Conservation (phyloP, 2,797 vertebrate species). For the Anomalospiza imberbis region DNA sequence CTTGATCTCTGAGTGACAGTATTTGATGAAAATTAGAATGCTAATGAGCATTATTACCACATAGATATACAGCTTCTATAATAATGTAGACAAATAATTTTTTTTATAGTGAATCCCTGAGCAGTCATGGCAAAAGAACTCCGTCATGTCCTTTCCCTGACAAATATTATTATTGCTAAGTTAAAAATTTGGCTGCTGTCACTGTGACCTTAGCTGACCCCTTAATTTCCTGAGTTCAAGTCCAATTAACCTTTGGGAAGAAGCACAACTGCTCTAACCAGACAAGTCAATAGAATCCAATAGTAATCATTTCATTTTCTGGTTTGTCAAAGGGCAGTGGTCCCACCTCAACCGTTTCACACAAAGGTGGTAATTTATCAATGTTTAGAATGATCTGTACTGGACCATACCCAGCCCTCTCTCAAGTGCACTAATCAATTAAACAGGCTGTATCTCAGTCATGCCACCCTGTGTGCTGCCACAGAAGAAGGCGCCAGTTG, state of each 20-base stretch:
- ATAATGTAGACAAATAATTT: neutral
- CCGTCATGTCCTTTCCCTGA: constrained; percentile 78
- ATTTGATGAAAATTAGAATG: neutral
- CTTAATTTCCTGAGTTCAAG: constrained; percentile 98
- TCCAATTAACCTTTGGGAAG: constrained; percentile 96
- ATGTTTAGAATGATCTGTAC: constrained; percentile 75
- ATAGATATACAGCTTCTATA: neutral
- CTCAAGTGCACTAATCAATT: constrained; percentile 76
- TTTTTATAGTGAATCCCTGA: constrained; percentile 43
- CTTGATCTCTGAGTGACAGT: neutral
- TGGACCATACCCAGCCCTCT: constrained; percentile 63
- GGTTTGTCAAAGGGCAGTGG: constrained; percentile 87
- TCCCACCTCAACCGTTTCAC: constrained; percentile 86
- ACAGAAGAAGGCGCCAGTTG: constrained; percentile 36
- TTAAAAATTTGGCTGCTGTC: constrained; percentile 87
- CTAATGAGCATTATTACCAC: neutral
- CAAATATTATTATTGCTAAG: constrained; percentile 90
- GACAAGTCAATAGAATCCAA: constrained; percentile 89
- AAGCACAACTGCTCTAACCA: constrained; percentile 86
- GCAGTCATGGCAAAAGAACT: constrained; percentile 57
- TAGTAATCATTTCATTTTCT: constrained; percentile 95
- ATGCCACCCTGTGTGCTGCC: constrained; percentile 49
- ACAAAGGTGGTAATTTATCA: constrained; percentile 89
- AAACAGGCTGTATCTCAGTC: constrained; percentile 42
- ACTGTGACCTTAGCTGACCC: constrained; percentile 91